Conservation (phyloP, 2,113 vertebrate genomes). For the Sphyrna mokarran region DNA sequence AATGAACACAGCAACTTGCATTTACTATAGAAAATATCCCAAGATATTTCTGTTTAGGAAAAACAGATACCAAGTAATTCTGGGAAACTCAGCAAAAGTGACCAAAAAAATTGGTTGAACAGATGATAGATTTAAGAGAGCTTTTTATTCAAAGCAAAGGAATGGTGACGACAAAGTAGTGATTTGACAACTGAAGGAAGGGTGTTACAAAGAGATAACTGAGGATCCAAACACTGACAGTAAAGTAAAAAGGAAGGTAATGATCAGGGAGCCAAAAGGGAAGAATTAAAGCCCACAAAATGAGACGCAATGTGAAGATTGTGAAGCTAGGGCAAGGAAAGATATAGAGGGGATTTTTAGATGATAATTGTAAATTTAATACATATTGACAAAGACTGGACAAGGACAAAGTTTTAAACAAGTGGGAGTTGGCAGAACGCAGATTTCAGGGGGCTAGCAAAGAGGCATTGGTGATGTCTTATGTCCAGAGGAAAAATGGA, state of each 20-base stretch:
- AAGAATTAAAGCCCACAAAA: not conserved
- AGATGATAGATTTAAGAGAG: not conserved
- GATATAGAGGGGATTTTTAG: not conserved
- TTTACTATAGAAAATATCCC: not conserved
- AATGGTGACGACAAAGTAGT: not conserved
- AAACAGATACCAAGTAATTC: not conserved
- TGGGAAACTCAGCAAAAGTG: not conserved
- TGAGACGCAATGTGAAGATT: not conserved
- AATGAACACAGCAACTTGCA: not conserved
- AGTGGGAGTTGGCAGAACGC: not conserved
- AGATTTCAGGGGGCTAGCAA: not conserved
- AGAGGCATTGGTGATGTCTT: not conserved
- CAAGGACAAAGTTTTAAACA: not conserved
- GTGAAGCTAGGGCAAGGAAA: not conserved
- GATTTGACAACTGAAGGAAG: not conserved
- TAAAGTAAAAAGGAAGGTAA: not conserved
- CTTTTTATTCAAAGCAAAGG: not conserved
- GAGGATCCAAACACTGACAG: not conserved
- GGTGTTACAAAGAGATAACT: not conserved
- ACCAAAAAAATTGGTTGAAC: not conserved
- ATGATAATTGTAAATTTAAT: not conserved
- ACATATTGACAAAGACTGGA: not conserved
- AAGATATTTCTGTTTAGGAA: not conserved
- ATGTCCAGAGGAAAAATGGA: not conserved
- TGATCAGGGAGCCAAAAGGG: not conserved